These are phyloP conservation scores for Denticeps clupeoides DNA, from an alignment of 2,797 vertebrate genomes.

Conservation along the genomic window DNA sequence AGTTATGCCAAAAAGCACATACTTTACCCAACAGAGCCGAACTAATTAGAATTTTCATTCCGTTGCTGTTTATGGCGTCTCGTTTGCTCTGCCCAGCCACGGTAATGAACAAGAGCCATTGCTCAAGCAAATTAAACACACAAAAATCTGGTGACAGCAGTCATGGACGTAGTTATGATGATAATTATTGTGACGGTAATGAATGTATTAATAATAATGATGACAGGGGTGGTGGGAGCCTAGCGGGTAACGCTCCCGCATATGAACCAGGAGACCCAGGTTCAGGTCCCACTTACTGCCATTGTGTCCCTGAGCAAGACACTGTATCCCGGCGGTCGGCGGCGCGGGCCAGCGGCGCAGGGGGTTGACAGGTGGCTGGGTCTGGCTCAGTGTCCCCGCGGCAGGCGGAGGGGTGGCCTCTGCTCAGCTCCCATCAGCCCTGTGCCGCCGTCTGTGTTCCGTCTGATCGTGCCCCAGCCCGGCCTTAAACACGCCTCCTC, in stretches of 20 bases:
- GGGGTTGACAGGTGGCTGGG: slow-evolving; percentile 39
- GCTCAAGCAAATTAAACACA: slow-evolving; percentile 27
- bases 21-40: slow-evolving; percentile 37
- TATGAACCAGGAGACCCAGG: too few relatives aligned
- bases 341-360: slow-evolving; percentile 29
- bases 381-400: slow-evolving; percentile 34
- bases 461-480: slow-evolving; percentile 37
- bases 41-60: slow-evolving; percentile 40
- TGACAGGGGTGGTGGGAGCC: not conserved
- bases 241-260: too few relatives aligned
- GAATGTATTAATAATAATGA: not conserved
- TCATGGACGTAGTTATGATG: slow-evolving; percentile 10
- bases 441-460: slow-evolving; percentile 41
- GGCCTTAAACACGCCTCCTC: slow-evolving; percentile 32
- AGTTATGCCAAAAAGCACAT: slow-evolving; percentile 35
- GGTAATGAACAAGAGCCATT: slow-evolving; percentile 24
- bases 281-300: too few relatives aligned
- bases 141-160: slow-evolving; percentile 9
- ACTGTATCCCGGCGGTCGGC: too few relatives aligned
- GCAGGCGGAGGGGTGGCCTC: slow-evolving; percentile 21
- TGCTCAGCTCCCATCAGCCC: slow-evolving; percentile 33
- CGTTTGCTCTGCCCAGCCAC: slow-evolving; percentile 36
- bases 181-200: not conserved
- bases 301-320: too few relatives aligned
- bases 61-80: slow-evolving; percentile 39